phyloP scores from a whole-genome alignment of 2,113 vertebrate genomes.

The Phalacrocorax pelagicus region DNA sequence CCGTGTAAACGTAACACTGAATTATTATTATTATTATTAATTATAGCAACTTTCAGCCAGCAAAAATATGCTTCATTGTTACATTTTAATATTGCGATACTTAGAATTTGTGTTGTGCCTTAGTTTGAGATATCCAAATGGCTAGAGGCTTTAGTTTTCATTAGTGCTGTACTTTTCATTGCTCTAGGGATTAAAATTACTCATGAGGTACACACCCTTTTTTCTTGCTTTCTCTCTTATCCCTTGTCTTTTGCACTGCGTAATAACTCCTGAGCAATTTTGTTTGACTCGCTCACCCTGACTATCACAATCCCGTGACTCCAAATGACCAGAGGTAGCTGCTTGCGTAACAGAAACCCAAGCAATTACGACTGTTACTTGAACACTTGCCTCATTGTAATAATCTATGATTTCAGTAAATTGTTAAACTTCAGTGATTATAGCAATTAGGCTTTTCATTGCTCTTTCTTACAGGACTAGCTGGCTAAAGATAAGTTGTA shows the following conservation, averaged over 20 bases:
- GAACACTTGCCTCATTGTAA: background rate
- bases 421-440: background rate
- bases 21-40: background rate
- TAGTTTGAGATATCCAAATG: background rate
- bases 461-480: background rate
- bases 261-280: background rate
- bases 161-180: background rate
- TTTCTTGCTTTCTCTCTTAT: background rate
- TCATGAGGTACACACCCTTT: background rate
- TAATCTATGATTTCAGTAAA: background rate
- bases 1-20: background rate
- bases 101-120: background rate
- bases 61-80: background rate
- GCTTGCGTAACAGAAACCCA: background rate
- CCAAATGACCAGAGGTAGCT: background rate
- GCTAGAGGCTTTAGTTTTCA: background rate
- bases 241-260: background rate
- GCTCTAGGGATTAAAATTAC: constrained; percentile 52
- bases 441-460: background rate
- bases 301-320: background rate
- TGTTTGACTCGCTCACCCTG: background rate
- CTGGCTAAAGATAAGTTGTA: background rate
- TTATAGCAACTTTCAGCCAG: background rate
- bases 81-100: background rate
- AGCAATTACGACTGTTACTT: background rate